Conservation (phyloP, 2,797 vertebrate species). For the Acropternis orthonyx region DNA sequence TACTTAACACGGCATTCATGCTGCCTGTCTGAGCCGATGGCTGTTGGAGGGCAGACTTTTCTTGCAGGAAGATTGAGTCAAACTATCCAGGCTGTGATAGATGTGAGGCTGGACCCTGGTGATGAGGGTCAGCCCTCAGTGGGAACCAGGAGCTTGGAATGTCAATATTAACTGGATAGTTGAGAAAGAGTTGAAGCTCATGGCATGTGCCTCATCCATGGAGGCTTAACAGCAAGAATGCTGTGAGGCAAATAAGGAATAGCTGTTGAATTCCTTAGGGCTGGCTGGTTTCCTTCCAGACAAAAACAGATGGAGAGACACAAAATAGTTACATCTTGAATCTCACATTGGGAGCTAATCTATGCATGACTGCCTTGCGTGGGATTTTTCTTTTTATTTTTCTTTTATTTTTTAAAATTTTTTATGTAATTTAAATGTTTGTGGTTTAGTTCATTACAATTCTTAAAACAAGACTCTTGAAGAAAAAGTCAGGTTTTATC, state of each 20-base stretch:
- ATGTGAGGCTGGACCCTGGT: background rate
- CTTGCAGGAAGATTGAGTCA: background rate
- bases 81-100: background rate
- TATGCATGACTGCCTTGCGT: background rate
- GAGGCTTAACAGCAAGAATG: background rate
- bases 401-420: background rate
- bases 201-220: background rate
- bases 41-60: background rate
- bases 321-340: background rate
- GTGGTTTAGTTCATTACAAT: background rate
- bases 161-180: background rate
- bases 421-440: conserved; percentile 11
- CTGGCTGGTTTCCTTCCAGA: background rate
- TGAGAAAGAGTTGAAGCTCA: background rate
- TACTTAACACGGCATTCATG: background rate
- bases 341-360: background rate
- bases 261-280: background rate
- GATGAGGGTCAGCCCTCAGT: background rate
- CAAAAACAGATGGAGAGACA: background rate
- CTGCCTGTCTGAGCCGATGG: background rate
- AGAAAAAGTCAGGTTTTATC: background rate
- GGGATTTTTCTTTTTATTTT: background rate
- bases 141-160: background rate
- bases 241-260: background rate
- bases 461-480: background rate